Conservation (phyloP, 1,140 invertebrate species). For the Trichonephila clavipes region DNA sequence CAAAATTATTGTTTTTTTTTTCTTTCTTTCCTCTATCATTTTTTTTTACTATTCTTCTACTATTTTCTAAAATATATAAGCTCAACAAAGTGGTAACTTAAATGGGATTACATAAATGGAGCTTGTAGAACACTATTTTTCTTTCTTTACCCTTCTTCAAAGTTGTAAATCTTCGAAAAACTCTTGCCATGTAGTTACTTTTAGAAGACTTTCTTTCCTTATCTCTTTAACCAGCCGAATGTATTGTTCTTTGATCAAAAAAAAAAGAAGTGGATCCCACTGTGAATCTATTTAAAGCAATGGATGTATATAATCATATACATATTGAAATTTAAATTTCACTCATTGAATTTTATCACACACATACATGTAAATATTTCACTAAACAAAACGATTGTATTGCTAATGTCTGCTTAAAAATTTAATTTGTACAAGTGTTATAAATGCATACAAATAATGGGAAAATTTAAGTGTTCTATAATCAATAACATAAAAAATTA, state of each 20-base stretch:
- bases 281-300: no score
- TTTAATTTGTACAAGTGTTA: no score
- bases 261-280: not conserved
- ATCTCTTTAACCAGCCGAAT: not conserved
- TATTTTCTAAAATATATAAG: slow-evolving; percentile 52
- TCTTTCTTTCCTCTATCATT: not conserved
- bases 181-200: not conserved
- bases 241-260: not conserved
- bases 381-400: no score
- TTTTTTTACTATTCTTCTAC: not conserved
- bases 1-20: slow-evolving; percentile 31
- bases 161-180: slow-evolving; percentile 36
- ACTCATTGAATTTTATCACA: no score
- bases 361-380: no score
- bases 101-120: slow-evolving; percentile 63
- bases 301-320: no score
- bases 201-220: not conserved
- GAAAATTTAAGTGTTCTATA: no score
- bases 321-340: no score
- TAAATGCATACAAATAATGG: no score
- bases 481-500: no score
- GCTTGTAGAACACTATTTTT: slow-evolving; percentile 31
- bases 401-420: no score
- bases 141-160: not conserved
- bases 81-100: slow-evolving; percentile 58